Evolutionary conservation across 2,888 invertebrate genomes (phyloP).

Genomic region (Drosophila mercatorum): DNA sequence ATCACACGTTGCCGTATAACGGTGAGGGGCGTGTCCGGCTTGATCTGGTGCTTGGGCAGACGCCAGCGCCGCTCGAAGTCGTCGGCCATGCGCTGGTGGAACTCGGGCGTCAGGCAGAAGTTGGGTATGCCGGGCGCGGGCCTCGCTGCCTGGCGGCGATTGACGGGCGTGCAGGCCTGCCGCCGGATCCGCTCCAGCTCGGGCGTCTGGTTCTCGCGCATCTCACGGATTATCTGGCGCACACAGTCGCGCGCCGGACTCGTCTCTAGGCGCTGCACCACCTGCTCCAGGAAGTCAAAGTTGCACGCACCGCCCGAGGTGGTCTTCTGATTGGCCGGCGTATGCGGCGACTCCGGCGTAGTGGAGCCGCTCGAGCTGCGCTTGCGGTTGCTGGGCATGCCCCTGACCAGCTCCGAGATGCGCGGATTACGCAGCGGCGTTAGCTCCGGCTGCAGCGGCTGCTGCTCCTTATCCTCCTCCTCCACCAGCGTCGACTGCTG

Average conservation of each 20-base stretch:
- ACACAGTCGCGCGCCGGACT: slow-evolving; percentile 80
- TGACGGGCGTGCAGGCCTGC: slow-evolving; percentile 82
- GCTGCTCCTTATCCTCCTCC: slow-evolving; percentile 49
- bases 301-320: slow-evolving; percentile 45
- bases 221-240: slow-evolving; percentile 80
- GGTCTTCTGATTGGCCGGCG: slow-evolving; percentile 73
- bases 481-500: slow-evolving; percentile 13
- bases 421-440: slow-evolving; percentile 82
- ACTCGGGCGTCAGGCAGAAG: slow-evolving; percentile 83
- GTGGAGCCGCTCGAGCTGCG: slow-evolving; percentile 37
- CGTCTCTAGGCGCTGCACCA: slow-evolving; percentile 78
- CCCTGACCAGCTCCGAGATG: slow-evolving; percentile 80
- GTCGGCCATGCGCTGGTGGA: slow-evolving; percentile 83
- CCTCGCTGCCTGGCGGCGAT: slow-evolving; percentile 63
- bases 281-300: slow-evolving; percentile 73
- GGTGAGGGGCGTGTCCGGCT: slow-evolving; percentile 81
- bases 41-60: slow-evolving; percentile 79
- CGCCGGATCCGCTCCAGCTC: slow-evolving; percentile 82
- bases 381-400: slow-evolving; percentile 30
- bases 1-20: slow-evolving; percentile 80
- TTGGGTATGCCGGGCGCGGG: slow-evolving; percentile 80
- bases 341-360: slow-evolving; percentile 78
- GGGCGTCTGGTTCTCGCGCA: slow-evolving; percentile 82
- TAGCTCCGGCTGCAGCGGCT: slow-evolving; percentile 43
- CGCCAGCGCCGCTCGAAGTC: slow-evolving; percentile 83